Base-by-base conservation (phyloP, 1,140 invertebrate genomes). In the Apis cerana region DNA sequence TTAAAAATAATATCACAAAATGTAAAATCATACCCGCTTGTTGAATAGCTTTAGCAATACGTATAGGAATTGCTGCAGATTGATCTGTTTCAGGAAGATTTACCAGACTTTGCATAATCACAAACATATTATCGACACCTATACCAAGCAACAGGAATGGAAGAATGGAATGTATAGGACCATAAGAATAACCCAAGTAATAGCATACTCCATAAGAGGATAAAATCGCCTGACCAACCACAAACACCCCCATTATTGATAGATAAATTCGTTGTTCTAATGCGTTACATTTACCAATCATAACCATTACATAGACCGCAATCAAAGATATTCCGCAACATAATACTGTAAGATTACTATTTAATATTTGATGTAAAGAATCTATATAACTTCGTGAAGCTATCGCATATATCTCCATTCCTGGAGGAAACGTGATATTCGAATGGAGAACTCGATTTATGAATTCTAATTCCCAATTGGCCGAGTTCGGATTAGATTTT, bases 141-240 rank as follows among this genome's bases (percentile, higher is more conserved):
- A 95, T 93, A 77, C 95, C 95, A 19, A 96, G 90, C 7, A 96
- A 85, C 7, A 96, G 83, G 87, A 96, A 96, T 27, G 95, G 95
- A 82, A 96, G 91, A 50, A 96, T 94, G 11, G 94, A 94, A 90
- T 96, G 95, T 52, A 96, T 92, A 43, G 95, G 95, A 12, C 95
- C 95, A 85, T 95, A 95, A 8, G 93, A 92, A 64, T 95, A 93
- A 15, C 94, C 95, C 83, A 95, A 90, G 23, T 94, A 92, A 69
- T 94, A 95, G 71, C 95, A 95, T 1, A 96, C 10, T 23, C 95
- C 95, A 85, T 95, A 96, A 0, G 95, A 94, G 33, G 95, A 92
- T 48, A 94, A 79, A 11, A 96, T 93, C 7, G 95, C 92, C 70
- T 95, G 93, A 7, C 94, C 95, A 13, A 96, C 94, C 27, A 95